Percentiles rank a stretch among this genome's conserved stretches.
phyloP scores from a whole-genome alignment of 2,797 vertebrate genomes.

The Lithobates pipiens region DNA sequence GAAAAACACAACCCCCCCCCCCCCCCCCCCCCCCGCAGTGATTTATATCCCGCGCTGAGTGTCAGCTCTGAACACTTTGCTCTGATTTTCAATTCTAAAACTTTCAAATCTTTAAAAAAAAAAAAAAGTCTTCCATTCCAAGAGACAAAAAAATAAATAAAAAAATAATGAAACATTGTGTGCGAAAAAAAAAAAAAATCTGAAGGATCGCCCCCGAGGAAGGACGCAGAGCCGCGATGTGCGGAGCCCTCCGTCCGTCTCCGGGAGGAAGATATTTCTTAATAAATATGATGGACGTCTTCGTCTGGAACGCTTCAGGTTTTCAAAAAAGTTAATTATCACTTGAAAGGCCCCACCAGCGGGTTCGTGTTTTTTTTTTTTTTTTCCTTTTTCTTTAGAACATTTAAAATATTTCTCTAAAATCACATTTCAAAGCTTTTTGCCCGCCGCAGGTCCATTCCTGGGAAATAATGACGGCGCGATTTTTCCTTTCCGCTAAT shows the following conservation, averaged over 20 bases:
- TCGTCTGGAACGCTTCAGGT: neutral
- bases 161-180: slow-evolving; percentile 18
- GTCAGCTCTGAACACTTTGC: slow-evolving; percentile 87
- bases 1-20: slow-evolving; percentile 88
- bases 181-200: neutral
- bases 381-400: neutral
- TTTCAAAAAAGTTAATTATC: slow-evolving; percentile 1
- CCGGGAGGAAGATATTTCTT: slow-evolving; percentile 20
- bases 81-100: slow-evolving; percentile 80
- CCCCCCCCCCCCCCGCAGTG: slow-evolving; percentile 83
- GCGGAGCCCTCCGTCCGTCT: neutral
- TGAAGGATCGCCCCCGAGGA: slow-evolving; percentile 9
- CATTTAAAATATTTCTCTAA: neutral
- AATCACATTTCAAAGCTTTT: too few species aligned
- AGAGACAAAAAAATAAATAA: neutral
- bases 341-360: neutral
- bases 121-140: slow-evolving; percentile 44
- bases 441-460: too few species aligned
- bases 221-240: neutral
- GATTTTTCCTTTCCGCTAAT: too few species aligned
- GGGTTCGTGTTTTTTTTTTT: too few species aligned
- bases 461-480: too few species aligned
- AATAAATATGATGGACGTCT: slow-evolving; percentile 30
- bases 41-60: slow-evolving; percentile 97
- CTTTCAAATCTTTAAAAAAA: slow-evolving; percentile 70